phyloP scores from a whole-genome alignment of 23 tunicate genomes.

The Halocynthia aurantium region DNA sequence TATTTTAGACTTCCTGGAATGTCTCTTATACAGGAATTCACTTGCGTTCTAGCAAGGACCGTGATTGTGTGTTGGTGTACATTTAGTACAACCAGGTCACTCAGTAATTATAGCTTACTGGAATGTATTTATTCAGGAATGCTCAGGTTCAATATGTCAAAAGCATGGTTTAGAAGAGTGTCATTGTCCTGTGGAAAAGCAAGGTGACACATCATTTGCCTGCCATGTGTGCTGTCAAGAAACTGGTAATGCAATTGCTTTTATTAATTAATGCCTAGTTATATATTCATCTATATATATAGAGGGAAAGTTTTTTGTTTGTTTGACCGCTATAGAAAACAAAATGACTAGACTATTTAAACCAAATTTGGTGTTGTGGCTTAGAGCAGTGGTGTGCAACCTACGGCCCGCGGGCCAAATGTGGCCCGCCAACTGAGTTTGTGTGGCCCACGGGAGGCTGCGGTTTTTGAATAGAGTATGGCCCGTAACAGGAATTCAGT shows the following conservation, averaged over 20 bases:
- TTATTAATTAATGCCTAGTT: background rate
- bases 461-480: no score
- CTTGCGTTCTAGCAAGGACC: background rate
- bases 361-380: background rate
- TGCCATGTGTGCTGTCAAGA: slow-evolving; percentile 94
- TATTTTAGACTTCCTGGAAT: no score
- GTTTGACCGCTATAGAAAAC: background rate
- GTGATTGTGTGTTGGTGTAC: background rate
- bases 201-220: slow-evolving; percentile 18
- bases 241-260: slow-evolving; percentile 27
- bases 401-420: no score
- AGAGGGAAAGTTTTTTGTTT: no score
- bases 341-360: background rate
- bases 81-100: background rate
- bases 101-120: background rate
- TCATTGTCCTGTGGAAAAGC: slow-evolving; percentile 62
- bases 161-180: slow-evolving; percentile 49
- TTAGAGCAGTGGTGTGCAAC: no score
- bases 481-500: no score
- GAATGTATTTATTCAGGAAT: slow-evolving; percentile 40
- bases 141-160: slow-evolving; percentile 75
- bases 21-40: no score
- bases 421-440: no score
- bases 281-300: no score
- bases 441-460: no score